phyloP scores from a whole-genome alignment of 2,797 vertebrate genomes.

The Esox masquinongy region DNA sequence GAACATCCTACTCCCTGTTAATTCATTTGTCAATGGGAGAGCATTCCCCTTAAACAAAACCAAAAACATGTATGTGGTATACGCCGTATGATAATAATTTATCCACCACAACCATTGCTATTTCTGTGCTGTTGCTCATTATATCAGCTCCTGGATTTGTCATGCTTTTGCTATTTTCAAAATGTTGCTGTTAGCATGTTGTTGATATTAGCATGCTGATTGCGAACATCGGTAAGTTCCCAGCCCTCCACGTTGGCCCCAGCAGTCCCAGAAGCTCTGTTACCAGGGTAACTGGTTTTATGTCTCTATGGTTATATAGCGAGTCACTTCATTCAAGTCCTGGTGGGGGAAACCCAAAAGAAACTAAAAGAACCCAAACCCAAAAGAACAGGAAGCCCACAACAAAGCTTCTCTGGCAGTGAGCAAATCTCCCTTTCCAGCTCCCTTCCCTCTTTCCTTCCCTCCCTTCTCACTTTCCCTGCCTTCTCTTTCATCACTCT shows the following conservation, averaged over 20 bases:
- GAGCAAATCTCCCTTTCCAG: constrained; percentile 64
- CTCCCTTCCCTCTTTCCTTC: constrained; percentile 48
- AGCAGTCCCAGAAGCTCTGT: constrained; percentile 53
- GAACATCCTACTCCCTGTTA: too few species aligned
- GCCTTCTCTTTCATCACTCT: constrained; percentile 21
- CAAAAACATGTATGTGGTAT: too few species aligned
- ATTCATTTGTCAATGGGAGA: too few species aligned
- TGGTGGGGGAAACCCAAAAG: constrained; percentile 59
- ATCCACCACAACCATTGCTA: too few species aligned
- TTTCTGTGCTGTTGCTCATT: not conserved
- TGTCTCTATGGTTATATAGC: constrained; percentile 60
- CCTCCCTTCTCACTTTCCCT: constrained; percentile 40
- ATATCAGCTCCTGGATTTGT: not conserved
- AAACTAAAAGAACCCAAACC: constrained; percentile 20
- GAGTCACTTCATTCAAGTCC: constrained; percentile 60
- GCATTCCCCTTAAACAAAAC: too few species aligned
- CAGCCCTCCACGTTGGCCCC: constrained; percentile 48
- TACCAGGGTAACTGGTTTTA: constrained; percentile 69
- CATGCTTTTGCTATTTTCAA: not conserved
- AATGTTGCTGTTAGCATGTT: not conserved
- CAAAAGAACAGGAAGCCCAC: constrained; percentile 72
- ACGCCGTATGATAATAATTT: too few species aligned
- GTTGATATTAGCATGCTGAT: constrained; percentile 61
- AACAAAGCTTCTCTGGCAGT: constrained; percentile 67
- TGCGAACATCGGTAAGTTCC: constrained; percentile 40